These are phyloP conservation scores for Ceratotherium simum DNA, from an alignment of 2,113 vertebrate species.

Conservation along the genomic window DNA sequence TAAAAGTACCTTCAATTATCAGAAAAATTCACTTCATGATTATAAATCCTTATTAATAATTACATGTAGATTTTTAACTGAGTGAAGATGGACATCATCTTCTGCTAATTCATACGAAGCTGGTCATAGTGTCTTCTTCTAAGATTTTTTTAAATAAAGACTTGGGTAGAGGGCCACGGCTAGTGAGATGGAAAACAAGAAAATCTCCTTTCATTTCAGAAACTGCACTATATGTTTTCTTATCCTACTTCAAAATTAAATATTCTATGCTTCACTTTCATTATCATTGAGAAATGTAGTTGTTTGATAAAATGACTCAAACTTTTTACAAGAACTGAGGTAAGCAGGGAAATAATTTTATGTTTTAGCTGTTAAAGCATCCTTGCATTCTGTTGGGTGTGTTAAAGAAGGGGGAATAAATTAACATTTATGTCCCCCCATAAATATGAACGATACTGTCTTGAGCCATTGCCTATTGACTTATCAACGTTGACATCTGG, in stretches of 20 bases:
- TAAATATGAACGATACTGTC: neutral
- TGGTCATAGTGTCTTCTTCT: neutral
- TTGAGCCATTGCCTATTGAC: neutral
- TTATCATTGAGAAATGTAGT: neutral
- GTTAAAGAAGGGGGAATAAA: neutral
- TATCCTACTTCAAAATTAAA: conserved; percentile 38
- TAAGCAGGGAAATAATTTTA: neutral
- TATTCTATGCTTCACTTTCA: neutral
- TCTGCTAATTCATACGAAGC: neutral
- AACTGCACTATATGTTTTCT: conserved; percentile 23
- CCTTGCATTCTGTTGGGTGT: neutral
- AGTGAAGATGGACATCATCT: conserved; percentile 3
- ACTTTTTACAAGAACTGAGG: neutral
- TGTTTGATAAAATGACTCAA: neutral
- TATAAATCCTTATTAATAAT: conserved; percentile 48
- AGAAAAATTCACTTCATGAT: neutral
- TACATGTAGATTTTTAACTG: conserved; percentile 31
- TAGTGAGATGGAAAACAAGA: neutral
- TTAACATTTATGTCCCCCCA: neutral
- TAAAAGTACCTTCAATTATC: neutral
- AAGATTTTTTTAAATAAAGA: neutral
- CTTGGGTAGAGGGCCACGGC: neutral
- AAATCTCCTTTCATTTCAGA: conserved; percentile 42
- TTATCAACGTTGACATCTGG: neutral
- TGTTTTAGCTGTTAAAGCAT: neutral